Evolutionary conservation across 2,888 invertebrate species (phyloP).

Genomic region (Apeira syringaria): DNA sequence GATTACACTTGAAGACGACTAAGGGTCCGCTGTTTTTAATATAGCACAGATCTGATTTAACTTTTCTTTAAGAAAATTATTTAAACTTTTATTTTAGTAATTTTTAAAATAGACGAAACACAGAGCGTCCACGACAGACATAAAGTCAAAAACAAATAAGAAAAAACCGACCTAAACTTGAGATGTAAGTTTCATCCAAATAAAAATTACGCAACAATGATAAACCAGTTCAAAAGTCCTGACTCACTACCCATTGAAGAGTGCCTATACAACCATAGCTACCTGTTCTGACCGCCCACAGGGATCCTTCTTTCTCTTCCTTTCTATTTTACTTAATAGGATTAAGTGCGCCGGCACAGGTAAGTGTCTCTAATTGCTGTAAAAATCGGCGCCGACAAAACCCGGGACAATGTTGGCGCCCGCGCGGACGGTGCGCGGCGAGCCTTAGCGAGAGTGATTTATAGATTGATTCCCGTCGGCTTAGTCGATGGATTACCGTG

Average conservation of each 20-base stretch:
- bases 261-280: slow-evolving; percentile 25
- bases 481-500: slow-evolving; percentile 63
- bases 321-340: slow-evolving; percentile 58
- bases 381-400: slow-evolving; percentile 76
- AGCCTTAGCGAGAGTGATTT: slow-evolving; percentile 76
- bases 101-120: too few relatives aligned
- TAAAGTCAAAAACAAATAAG: too few relatives aligned
- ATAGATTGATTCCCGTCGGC: slow-evolving; percentile 59
- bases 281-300: slow-evolving; percentile 55
- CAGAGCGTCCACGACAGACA: too few relatives aligned
- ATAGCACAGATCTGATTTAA: too few relatives aligned
- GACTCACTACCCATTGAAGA: slow-evolving; percentile 30
- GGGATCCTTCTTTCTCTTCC: slow-evolving; percentile 45
- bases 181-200: background rate
- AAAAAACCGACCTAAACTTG: too few relatives aligned
- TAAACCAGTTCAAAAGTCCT: slow-evolving; percentile 25
- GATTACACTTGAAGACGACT: too few relatives aligned
- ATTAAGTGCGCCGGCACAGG: slow-evolving; percentile 69
- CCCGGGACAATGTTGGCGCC: slow-evolving; percentile 70
- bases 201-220: slow-evolving; percentile 22
- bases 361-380: slow-evolving; percentile 82
- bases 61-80: too few relatives aligned
- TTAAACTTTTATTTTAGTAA: too few relatives aligned
- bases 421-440: slow-evolving; percentile 44
- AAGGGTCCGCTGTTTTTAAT: too few relatives aligned